Evolutionary conservation across 2,797 vertebrate species (phyloP).

Genomic region (Mareca penelope): DNA sequence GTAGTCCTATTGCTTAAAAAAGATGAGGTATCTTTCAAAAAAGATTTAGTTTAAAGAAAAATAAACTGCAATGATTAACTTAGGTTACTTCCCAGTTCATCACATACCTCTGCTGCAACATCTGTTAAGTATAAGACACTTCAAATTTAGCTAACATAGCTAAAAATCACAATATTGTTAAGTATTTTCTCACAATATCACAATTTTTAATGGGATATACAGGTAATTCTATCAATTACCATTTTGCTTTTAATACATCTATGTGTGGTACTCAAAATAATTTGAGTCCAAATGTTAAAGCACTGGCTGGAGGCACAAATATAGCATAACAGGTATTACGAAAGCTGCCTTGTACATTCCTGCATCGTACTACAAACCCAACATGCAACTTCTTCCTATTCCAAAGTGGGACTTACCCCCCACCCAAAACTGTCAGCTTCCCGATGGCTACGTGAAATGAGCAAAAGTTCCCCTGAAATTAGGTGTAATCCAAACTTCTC

Average conservation of each 20-base stretch:
- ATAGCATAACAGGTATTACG: constrained; percentile 47
- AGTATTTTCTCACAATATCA: constrained; percentile 46
- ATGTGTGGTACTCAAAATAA: constrained; percentile 60
- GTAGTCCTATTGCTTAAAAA: constrained; percentile 57
- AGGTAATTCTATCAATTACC: constrained; percentile 62
- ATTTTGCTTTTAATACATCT: constrained; percentile 43
- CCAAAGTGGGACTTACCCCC: not conserved
- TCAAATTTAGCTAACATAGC: constrained; percentile 52
- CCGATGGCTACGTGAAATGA: not conserved
- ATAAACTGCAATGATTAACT: constrained; percentile 61
- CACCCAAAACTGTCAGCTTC: not conserved
- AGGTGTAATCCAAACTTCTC: not conserved
- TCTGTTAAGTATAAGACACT: constrained; percentile 27
- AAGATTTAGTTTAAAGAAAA: constrained; percentile 56
- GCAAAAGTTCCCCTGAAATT: not conserved
- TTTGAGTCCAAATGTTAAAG: constrained; percentile 64
- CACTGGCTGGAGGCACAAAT: constrained; percentile 71
- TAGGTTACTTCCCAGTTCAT: constrained; percentile 8
- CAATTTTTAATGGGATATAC: constrained; percentile 38
- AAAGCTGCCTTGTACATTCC: constrained; percentile 46
- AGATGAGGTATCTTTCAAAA: constrained; percentile 74
- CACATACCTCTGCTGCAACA: constrained; percentile 32
- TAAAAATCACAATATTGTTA: constrained; percentile 47
- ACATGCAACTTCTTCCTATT: not conserved
- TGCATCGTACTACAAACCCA: constrained; percentile 34